Percentiles rank a stretch among this genome's conserved stretches.
These are phyloP conservation scores for Mamestra configurata DNA, from an alignment of 1,140 invertebrate genomes.

Conservation along the genomic window DNA sequence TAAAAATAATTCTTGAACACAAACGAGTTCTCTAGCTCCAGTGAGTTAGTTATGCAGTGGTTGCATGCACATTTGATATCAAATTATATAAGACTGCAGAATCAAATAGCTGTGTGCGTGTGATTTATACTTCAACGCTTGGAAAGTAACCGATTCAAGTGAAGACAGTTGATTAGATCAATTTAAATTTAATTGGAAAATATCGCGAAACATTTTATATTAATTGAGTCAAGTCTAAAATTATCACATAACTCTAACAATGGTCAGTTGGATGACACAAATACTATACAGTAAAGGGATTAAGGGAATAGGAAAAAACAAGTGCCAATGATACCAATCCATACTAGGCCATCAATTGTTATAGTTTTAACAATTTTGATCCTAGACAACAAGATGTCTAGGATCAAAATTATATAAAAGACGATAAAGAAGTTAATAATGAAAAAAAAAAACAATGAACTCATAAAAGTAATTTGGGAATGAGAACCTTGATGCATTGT, in stretches of 20 bases:
- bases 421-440: background rate
- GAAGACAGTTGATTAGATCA: constrained; percentile 15
- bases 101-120: constrained; percentile 16
- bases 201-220: background rate
- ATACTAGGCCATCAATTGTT: too few species aligned
- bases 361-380: too few species aligned
- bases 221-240: background rate
- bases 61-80: constrained; percentile 25
- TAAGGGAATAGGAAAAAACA: too few species aligned
- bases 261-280: background rate
- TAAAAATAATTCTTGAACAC: constrained; percentile 42
- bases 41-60: constrained; percentile 39
- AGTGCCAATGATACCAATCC: too few species aligned
- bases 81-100: constrained; percentile 37
- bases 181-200: background rate
- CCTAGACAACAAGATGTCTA: too few species aligned
- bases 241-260: background rate
- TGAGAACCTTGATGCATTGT: background rate
- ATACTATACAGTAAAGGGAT: too few species aligned
- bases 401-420: background rate
- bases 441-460: background rate
- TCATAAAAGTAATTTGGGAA: background rate
- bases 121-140: constrained; percentile 27
- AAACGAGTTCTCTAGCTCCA: constrained; percentile 47
- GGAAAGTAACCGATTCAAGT: constrained; percentile 19